Percentiles rank a stretch among this genome's conserved stretches.
Evolutionary conservation across 2,113 vertebrate species (phyloP).

Genomic region (Hydropotes inermis): DNA sequence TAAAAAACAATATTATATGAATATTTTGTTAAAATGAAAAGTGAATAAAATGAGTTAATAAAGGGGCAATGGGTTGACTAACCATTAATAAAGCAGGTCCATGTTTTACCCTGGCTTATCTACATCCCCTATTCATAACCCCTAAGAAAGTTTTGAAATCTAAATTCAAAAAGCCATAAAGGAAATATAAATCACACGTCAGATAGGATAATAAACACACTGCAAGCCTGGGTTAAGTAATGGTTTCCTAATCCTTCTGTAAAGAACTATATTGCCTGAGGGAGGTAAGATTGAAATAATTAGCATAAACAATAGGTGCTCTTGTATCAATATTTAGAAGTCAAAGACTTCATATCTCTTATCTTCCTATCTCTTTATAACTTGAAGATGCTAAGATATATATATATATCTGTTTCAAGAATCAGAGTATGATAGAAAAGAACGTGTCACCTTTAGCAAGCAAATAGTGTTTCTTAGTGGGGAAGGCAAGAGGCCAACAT

Average conservation of each 20-base stretch:
- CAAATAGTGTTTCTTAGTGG: background rate
- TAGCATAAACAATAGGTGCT: background rate
- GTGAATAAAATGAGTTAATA: background rate
- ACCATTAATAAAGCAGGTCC: background rate
- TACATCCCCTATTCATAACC: background rate
- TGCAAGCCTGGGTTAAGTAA: background rate
- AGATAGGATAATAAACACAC: background rate
- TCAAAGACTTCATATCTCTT: background rate
- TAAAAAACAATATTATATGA: background rate
- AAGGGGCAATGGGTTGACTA: background rate
- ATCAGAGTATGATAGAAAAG: background rate
- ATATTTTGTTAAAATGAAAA: background rate
- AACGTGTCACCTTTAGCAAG: background rate
- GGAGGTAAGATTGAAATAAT: background rate
- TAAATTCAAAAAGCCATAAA: background rate
- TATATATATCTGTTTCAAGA: background rate
- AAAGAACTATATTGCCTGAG: background rate
- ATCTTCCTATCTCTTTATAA: background rate
- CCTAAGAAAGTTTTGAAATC: background rate
- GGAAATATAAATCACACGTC: background rate
- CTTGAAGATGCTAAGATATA: background rate
- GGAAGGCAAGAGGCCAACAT: background rate
- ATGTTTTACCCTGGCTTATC: background rate
- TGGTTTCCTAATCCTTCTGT: background rate
- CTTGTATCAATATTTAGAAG: background rate